Evolutionary conservation across 2,888 invertebrate species (phyloP).

Genomic region (Drosophila phalerata): DNA sequence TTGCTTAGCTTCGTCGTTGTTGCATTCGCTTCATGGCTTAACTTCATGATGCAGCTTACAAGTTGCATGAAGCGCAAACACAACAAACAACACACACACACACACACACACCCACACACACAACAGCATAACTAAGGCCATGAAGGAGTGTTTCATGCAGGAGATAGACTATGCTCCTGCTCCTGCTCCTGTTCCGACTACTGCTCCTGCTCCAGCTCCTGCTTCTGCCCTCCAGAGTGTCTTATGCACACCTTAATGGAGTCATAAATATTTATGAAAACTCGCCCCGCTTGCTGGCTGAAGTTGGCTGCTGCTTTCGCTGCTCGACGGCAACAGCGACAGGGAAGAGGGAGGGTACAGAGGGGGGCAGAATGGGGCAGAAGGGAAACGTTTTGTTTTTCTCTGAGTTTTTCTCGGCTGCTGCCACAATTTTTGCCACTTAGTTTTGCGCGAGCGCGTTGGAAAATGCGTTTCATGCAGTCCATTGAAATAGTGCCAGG

Average conservation of each 20-base stretch:
- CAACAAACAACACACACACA: slow-evolving; percentile 32
- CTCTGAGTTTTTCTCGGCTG: slow-evolving; percentile 39
- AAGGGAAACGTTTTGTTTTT: slow-evolving; percentile 55
- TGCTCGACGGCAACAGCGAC: slow-evolving; percentile 23
- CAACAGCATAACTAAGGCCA: slow-evolving; percentile 40
- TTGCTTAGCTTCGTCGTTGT: slow-evolving; percentile 15
- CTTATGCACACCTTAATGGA: slow-evolving; percentile 84
- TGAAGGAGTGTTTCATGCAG: slow-evolving; percentile 24
- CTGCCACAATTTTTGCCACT: slow-evolving; percentile 65
- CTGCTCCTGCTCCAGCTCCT: slow-evolving; percentile 6
- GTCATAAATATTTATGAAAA: slow-evolving; percentile 85
- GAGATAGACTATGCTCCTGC: slow-evolving; percentile 32
- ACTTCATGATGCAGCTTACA: slow-evolving; percentile 58
- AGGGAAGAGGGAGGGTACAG: background rate
- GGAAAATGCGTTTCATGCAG: slow-evolving; percentile 41
- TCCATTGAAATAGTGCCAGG: slow-evolving; percentile 4
- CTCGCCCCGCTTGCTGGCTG: slow-evolving; percentile 56
- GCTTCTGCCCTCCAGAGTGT: slow-evolving; percentile 70
- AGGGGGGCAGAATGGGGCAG: background rate
- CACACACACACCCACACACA: slow-evolving; percentile 1
- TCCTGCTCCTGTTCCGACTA: slow-evolving; percentile 16
- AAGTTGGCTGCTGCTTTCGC: slow-evolving; percentile 38
- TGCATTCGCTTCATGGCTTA: slow-evolving; percentile 54
- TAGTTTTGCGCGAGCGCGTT: slow-evolving; percentile 61
- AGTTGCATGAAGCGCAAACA: slow-evolving; percentile 60